Base-by-base conservation (phyloP, 2,113 vertebrate species). In the Sarotherodon lohbergeri region DNA sequence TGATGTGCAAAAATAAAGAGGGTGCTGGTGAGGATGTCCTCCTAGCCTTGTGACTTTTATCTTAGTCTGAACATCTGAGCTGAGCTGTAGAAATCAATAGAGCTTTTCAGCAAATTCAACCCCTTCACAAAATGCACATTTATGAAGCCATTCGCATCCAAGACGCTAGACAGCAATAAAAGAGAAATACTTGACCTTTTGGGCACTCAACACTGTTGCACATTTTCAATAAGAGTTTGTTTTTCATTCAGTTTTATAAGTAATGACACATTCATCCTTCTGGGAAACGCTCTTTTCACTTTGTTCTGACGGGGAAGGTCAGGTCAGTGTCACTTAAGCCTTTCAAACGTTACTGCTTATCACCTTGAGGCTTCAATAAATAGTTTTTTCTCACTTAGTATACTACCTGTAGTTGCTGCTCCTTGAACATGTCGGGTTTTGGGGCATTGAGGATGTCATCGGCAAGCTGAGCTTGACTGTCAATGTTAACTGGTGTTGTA, bases 401-500 rank as follows among this genome's bases (percentile, higher is more conserved):
- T 10, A 8, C 83, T 93, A 99, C 98, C 98, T 99, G 99, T 73
- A 98, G 97, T 29, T 99, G 99, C 78, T 99, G 98, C 92, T 99
- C 98, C 95, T 97, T 99, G 94, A 99, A 99, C 98, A 99, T 99
- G 95, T 98, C 97, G 0, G 98, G 98, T 78, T 97, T 97, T 0
- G 99, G 99, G 3, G 98, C 98, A 2, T 97, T 98, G 91, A 99
- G 98, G 63, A 98, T 97, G 91, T 99, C 98, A 4, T 98, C 98
- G 0, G 98, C 98, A 88, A 99, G 76, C 94, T 99, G 98, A 41
- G 98, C 98, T 88, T 99, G 98, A 93, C 98, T 99, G 61, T 99
- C 99, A 22, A 99, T 99, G 96, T 99, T 99, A 93, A 99, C 98
- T 0, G 99, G 99, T 1, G 97, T 99, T 24, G 98, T 98, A 83